Evolutionary conservation across 2,888 invertebrate species (phyloP).

Genomic region (Cordilura impudica): DNA sequence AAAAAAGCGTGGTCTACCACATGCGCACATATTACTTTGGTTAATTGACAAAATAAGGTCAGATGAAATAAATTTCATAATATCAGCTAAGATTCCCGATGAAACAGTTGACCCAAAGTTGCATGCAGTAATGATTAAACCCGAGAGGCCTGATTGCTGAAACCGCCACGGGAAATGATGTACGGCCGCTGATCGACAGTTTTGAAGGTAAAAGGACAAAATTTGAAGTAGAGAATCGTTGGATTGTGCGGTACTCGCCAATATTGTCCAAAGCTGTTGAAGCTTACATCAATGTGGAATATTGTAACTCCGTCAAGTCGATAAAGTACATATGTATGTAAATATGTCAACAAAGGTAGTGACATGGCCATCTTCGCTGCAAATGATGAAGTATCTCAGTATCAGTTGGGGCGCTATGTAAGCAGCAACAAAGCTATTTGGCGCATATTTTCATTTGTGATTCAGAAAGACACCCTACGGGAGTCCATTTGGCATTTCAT

Average conservation of each 20-base stretch:
- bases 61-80: background rate
- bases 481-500: slow-evolving; percentile 44
- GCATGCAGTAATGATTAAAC: too few relatives aligned
- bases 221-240: slow-evolving; percentile 5
- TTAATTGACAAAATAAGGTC: too few relatives aligned
- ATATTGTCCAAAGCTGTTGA: background rate
- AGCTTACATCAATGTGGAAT: slow-evolving; percentile 6
- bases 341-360: too few relatives aligned
- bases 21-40: too few relatives aligned
- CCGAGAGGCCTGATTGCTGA: slow-evolving; percentile 18
- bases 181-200: slow-evolving; percentile 51
- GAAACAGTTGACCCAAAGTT: background rate
- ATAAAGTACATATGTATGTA: too few relatives aligned
- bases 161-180: slow-evolving; percentile 65
- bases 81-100: background rate
- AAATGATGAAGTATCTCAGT: slow-evolving; percentile 38
- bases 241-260: slow-evolving; percentile 11
- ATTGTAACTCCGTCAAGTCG: too few relatives aligned
- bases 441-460: slow-evolving; percentile 28
- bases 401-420: slow-evolving; percentile 65
- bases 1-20: background rate
- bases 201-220: background rate
- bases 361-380: slow-evolving; percentile 18
- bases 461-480: slow-evolving; percentile 47
- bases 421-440: too few relatives aligned